These are phyloP conservation scores for Paedocypris micromegethes DNA, from an alignment of 2,797 vertebrate species.

Conservation along the genomic window DNA sequence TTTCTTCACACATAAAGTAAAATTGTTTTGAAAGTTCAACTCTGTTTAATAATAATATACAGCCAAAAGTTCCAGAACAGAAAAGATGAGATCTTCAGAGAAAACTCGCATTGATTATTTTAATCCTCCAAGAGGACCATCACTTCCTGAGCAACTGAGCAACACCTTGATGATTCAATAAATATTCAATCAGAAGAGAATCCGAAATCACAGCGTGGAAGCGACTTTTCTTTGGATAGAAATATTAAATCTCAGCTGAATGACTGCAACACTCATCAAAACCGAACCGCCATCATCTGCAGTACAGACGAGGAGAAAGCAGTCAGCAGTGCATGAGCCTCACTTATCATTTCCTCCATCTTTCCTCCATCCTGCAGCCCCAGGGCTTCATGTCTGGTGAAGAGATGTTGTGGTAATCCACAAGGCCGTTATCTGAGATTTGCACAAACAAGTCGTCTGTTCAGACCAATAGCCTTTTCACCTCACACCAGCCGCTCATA, in stretches of 20 bases:
- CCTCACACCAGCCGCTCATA: background rate
- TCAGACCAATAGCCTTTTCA: background rate
- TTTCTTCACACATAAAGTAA: too few species aligned
- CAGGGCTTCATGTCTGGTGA: conserved; percentile 2
- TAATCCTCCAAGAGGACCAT: too few species aligned
- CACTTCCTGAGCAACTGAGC: too few species aligned
- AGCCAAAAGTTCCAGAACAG: too few species aligned
- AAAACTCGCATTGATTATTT: too few species aligned
- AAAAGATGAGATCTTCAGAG: too few species aligned
- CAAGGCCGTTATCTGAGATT: conserved; percentile 14
- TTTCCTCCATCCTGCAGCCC: conserved; percentile 18
- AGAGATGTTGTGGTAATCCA: conserved; percentile 9
- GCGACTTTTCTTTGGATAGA: conserved; percentile 4
- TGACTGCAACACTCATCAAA: conserved; percentile 3
- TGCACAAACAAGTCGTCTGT: background rate
- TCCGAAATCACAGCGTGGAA: background rate
- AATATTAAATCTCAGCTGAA: background rate
- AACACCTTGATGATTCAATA: too few species aligned
- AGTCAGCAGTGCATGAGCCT: conserved; percentile 35
- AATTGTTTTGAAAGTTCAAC: too few species aligned
- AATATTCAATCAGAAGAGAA: too few species aligned
- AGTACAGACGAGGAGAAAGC: conserved; percentile 7
- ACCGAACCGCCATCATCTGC: background rate
- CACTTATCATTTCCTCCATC: conserved; percentile 25
- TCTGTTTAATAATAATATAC: too few species aligned